A percentile compares a stretch with the other conserved stretches of the same genome.
Conservation (phyloP, 2,888 invertebrate species). For the Pammene fasciana region DNA sequence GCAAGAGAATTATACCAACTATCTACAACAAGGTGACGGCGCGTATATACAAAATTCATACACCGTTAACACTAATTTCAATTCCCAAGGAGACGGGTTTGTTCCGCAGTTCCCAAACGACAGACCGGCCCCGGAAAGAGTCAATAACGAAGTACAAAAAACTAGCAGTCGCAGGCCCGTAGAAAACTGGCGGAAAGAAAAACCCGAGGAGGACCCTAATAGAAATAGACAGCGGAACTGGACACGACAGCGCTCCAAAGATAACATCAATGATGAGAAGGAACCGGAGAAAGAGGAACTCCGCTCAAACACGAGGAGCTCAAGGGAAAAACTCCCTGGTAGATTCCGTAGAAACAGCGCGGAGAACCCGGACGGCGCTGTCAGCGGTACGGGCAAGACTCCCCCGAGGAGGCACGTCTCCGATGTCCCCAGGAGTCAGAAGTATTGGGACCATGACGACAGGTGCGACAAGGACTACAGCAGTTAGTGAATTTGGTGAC, state of each 20-base stretch:
- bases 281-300: conserved; percentile 49
- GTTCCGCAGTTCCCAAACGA: conserved; percentile 51
- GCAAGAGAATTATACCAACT: conserved; percentile 61
- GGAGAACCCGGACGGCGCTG: conserved; percentile 49
- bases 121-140: conserved; percentile 56
- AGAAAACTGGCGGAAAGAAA: conserved; percentile 74
- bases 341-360: conserved; percentile 62
- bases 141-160: conserved; percentile 71
- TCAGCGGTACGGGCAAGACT: conserved; percentile 50
- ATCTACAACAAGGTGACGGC: conserved; percentile 75
- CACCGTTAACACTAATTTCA: conserved; percentile 55
- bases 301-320: conserved; percentile 52
- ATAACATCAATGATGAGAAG: conserved; percentile 64
- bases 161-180: conserved; percentile 57
- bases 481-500: conserved; percentile 62
- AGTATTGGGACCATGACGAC: conserved; percentile 80
- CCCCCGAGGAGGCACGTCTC: conserved; percentile 65
- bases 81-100: conserved; percentile 60
- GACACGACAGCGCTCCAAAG: conserved; percentile 68
- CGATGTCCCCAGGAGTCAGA: conserved; percentile 72
- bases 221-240: conserved; percentile 64
- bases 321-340: conserved; percentile 53
- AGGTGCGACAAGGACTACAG: conserved; percentile 76
- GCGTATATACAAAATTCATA: conserved; percentile 71
- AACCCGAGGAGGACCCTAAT: conserved; percentile 63